phyloP scores from a whole-genome alignment of 2,113 vertebrate species.

The Fulica atra region DNA sequence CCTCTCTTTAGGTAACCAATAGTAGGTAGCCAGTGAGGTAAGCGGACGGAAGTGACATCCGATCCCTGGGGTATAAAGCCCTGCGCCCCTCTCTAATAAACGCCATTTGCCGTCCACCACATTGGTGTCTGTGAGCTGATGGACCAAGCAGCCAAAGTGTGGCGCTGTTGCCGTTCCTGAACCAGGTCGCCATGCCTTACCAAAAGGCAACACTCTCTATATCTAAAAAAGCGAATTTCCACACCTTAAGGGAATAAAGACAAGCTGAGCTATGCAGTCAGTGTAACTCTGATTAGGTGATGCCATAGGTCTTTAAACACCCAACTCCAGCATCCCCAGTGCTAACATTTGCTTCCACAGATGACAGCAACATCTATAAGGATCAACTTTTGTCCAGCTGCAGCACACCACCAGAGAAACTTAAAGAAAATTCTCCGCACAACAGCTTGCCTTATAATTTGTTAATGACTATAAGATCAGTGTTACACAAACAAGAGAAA shows the following conservation, averaged over 20 bases:
- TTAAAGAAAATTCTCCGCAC: not conserved
- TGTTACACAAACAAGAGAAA: not conserved
- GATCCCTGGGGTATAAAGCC: too few species aligned
- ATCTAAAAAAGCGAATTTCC: not conserved
- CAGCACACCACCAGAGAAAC: not conserved
- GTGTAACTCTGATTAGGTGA: not conserved
- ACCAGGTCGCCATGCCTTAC: too few species aligned
- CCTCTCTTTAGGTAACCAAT: too few species aligned
- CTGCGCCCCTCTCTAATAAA: too few species aligned
- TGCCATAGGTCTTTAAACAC: not conserved
- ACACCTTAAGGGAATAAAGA: not conserved
- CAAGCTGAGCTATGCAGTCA: not conserved
- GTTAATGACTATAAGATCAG: not conserved
- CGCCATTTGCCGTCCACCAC: too few species aligned
- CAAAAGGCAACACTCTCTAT: too few species aligned
- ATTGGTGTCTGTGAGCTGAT: too few species aligned
- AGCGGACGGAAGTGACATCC: too few species aligned
- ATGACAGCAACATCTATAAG: not conserved
- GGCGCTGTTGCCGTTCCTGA: too few species aligned
- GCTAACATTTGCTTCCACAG: not conserved
- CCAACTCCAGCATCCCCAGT: not conserved
- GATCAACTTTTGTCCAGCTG: not conserved
- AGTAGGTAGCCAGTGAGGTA: too few species aligned
- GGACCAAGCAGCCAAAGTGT: too few species aligned
- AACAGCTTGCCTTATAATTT: not conserved